Conservation (phyloP, 2,888 invertebrate species). For the Chrysodeixis includens region DNA sequence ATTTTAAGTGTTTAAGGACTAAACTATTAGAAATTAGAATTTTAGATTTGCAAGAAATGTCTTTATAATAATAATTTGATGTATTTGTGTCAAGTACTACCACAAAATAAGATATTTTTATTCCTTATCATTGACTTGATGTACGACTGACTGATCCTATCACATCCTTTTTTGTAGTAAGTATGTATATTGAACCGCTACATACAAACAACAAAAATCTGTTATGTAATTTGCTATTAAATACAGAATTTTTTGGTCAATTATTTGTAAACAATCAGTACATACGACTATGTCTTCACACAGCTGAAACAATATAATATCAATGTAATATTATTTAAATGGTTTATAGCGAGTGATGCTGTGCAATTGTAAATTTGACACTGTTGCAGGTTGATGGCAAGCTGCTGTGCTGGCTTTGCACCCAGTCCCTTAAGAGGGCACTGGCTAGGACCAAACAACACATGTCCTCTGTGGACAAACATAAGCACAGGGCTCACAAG, state of each 20-base stretch:
- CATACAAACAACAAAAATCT: too few relatives aligned
- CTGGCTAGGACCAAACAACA: slow-evolving; percentile 97
- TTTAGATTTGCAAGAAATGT: not conserved
- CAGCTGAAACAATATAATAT: too few relatives aligned
- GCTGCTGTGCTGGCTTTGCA: slow-evolving; percentile 98
- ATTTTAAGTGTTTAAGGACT: not conserved
- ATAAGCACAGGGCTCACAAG: slow-evolving; percentile 89
- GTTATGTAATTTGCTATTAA: too few relatives aligned
- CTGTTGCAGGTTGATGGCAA: slow-evolving; percentile 96
- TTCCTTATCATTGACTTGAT: too few relatives aligned
- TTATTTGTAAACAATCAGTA: too few relatives aligned
- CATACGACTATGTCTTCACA: too few relatives aligned
- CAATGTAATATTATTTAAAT: too few relatives aligned
- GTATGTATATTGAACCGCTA: too few relatives aligned
- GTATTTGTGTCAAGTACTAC: not conserved
- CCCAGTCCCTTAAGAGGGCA: slow-evolving; percentile 97
- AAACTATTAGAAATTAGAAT: not conserved
- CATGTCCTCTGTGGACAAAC: slow-evolving; percentile 88
- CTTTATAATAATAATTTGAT: not conserved
- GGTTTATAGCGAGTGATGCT: not conserved
- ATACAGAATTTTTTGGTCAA: too few relatives aligned
- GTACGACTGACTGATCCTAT: too few relatives aligned
- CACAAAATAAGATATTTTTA: too few relatives aligned
- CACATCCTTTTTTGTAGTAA: too few relatives aligned
- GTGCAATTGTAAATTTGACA: slow-evolving; percentile 5